Base-by-base conservation (phyloP, 2,888 invertebrate genomes). In the Dexiosoma caninum region DNA sequence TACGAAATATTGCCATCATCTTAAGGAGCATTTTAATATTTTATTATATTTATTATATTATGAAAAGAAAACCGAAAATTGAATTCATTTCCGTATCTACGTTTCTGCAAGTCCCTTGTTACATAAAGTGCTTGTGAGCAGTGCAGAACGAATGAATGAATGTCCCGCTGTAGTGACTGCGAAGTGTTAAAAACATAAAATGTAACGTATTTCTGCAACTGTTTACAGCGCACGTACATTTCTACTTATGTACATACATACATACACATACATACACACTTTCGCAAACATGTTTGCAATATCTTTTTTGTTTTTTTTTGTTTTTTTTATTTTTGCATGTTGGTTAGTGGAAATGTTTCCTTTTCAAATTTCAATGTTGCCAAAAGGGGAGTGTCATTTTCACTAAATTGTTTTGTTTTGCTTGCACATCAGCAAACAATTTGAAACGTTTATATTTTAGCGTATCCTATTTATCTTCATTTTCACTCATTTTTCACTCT, bases 391-490 rank as follows among this genome's bases (percentile, higher is more conserved):
- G 60, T 76, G 75, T 60, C 57, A 71, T 71, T 76, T 72, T 46
- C 55, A 42, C 55, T 35, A 60, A 76, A 76, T 76, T 66, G 76
- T 57, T 71, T 80, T 76, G 76, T 76, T 71, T 80, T 76, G 76
- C 72, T 76, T 76, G 49, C 60, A 76, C 76, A 71, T 80, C 60
- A 72, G 60, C 59, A 71, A 21, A 60, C 60, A 51, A 59, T 64
- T 71, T 59, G 8, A 67, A 78, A 66, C 40, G 42, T 62, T 69
- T 76, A 35, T 49, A 21, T 32, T 40, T 49, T 5, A 40, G 51
- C 12, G 7, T 21, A 8, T 44, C n/a, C 23, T 53, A 35, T 35
- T 53, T 72, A 44, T 53, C 49, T 60, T 60, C 14, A 40, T 27
- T 1, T 19, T 19, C 14, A 6, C 23, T 21, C 44, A 49, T 19